A percentile compares a stretch with the other conserved stretches of the same genome.
Conservation (phyloP, 2,888 invertebrate species). For the Drymonia ruficornis region DNA sequence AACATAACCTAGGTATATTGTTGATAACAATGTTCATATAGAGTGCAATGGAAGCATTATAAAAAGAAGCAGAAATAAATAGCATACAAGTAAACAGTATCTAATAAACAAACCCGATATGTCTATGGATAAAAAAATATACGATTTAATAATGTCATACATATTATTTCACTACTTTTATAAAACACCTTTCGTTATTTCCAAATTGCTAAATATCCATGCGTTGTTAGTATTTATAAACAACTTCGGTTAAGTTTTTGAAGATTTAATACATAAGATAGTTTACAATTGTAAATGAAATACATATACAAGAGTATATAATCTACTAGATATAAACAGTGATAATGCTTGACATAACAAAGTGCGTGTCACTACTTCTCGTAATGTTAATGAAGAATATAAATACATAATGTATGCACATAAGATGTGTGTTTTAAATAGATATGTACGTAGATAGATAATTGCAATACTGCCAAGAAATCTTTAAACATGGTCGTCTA, state of each 20-base stretch:
- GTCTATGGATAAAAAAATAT: constrained; percentile 46
- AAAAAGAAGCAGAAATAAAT: constrained; percentile 64
- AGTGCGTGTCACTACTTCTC: constrained; percentile 44
- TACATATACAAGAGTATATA: constrained; percentile 1
- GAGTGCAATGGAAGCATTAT: constrained; percentile 64
- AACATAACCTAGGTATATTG: constrained; percentile 41
- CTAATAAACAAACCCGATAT: constrained; percentile 56
- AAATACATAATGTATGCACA: constrained; percentile 21
- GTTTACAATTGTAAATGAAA: constrained; percentile 9
- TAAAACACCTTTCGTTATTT: background rate
- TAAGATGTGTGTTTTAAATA: too few relatives aligned
- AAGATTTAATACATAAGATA: constrained; percentile 1
- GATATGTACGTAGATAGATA: too few relatives aligned
- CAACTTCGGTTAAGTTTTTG: background rate
- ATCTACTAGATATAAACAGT: constrained; percentile 43
- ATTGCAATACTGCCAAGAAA: too few relatives aligned
- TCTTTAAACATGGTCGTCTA: background rate
- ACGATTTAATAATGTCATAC: constrained; percentile 25
- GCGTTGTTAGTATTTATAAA: constrained; percentile 4
- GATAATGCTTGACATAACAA: constrained; percentile 40
- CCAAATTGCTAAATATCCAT: background rate
- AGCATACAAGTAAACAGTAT: constrained; percentile 49
- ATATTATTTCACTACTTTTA: background rate
- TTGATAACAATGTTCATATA: constrained; percentile 32
- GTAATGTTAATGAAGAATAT: constrained; percentile 11